Evolutionary conservation across 1,140 invertebrate species (phyloP).

Genomic region (Drusus annulatus): DNA sequence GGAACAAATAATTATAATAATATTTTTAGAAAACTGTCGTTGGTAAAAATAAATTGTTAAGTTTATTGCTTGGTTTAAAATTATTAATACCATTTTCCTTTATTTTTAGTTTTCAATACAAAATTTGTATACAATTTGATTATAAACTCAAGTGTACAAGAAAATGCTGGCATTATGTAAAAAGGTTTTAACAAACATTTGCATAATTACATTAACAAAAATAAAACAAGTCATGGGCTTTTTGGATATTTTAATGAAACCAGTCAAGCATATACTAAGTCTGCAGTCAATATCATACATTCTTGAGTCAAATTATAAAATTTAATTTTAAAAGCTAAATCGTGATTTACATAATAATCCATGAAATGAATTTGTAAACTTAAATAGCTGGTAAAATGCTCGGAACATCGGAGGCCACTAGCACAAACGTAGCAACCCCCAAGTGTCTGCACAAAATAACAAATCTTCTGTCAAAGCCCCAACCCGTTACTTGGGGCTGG

Average conservation of each 20-base stretch:
- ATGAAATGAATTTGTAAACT: conserved; percentile 19
- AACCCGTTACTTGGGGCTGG: no score
- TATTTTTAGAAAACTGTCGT: no score
- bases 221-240: conserved; percentile 53
- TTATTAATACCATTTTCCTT: no score
- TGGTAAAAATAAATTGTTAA: no score
- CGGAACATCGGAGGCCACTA: conserved; percentile 4
- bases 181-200: conserved; percentile 4
- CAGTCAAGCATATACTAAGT: conserved; percentile 58
- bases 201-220: background rate
- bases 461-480: conserved; percentile 20
- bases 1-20: no score
- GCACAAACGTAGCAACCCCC: background rate
- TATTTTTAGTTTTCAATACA: no score
- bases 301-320: conserved; percentile 59
- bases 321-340: conserved; percentile 54
- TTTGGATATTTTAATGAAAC: conserved; percentile 57
- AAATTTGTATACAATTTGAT: no score
- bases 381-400: conserved; percentile 46
- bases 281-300: conserved; percentile 58
- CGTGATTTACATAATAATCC: conserved; percentile 46
- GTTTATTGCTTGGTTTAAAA: no score
- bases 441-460: conserved; percentile 29
- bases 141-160: no score
- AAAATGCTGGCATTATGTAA: no score